Conservation (phyloP, 2,797 vertebrate genomes). For the Galaxias olidus region DNA sequence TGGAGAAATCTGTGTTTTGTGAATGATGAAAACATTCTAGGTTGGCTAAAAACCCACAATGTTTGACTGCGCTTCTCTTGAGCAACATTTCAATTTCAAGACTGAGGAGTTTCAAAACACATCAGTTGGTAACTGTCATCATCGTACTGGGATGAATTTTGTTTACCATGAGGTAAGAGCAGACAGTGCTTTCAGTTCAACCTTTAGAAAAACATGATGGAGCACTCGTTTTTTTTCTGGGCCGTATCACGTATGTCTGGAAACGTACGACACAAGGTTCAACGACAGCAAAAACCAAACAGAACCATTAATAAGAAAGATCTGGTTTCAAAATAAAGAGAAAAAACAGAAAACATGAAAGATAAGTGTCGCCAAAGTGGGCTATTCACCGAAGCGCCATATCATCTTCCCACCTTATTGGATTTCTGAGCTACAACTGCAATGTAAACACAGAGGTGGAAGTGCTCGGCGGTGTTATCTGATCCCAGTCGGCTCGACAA, state of each 20-base stretch:
- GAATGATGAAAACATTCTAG: neutral
- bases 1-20: neutral
- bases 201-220: conserved; percentile 33
- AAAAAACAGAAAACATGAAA: conserved; percentile 19
- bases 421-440: conserved; percentile 37
- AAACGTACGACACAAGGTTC: conserved; percentile 1
- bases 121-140: conserved; percentile 18
- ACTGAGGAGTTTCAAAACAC: conserved; percentile 20
- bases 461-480: conserved; percentile 27
- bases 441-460: conserved; percentile 30
- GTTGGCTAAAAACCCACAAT: conserved; percentile 12
- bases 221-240: conserved; percentile 25
- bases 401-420: conserved; percentile 46
- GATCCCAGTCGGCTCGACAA: conserved; percentile 1
- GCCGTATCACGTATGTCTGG: conserved; percentile 19
- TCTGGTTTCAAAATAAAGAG: conserved; percentile 4
- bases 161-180: conserved; percentile 21
- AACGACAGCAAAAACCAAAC: neutral
- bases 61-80: neutral
- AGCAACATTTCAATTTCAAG: conserved; percentile 23
- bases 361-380: neutral
- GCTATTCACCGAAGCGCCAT: conserved; percentile 35
- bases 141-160: conserved; percentile 13
- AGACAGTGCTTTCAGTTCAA: conserved; percentile 13
- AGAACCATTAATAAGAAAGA: conserved; percentile 8